Percentiles rank a stretch among this genome's conserved stretches.
phyloP scores from a whole-genome alignment of 2,888 invertebrate genomes.

The Lasius platythorax region DNA sequence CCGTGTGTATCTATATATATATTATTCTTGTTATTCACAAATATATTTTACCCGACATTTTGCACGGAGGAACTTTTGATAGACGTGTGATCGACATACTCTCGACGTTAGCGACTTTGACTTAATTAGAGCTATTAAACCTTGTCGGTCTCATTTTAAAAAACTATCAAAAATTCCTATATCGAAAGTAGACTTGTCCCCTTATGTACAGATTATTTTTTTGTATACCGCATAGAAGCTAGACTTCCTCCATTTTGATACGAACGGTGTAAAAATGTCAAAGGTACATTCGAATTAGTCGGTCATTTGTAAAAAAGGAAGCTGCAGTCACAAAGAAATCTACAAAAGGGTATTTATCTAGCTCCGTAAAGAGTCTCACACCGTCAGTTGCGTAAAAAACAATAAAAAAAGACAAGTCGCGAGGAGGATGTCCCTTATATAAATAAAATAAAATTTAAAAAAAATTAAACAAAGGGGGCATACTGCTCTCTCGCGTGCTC shows the following conservation, averaged over 20 bases:
- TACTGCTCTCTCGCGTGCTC: constrained; percentile 31
- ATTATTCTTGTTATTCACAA: not conserved
- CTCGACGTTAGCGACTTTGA: constrained; percentile 66
- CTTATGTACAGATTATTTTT: constrained; percentile 79
- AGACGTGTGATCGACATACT: constrained; percentile 63
- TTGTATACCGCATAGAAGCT: constrained; percentile 59
- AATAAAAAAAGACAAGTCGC: constrained; percentile 23
- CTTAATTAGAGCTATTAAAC: constrained; percentile 56
- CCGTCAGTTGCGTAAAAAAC: constrained; percentile 66
- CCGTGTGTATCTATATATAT: not conserved
- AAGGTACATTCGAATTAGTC: constrained; percentile 50
- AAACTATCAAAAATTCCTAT: constrained; percentile 78
- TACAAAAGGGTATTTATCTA: constrained; percentile 23
- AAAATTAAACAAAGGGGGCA: constrained; percentile 10
- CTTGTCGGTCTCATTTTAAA: constrained; percentile 65
- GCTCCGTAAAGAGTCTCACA: constrained; percentile 55
- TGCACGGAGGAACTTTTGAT: constrained; percentile 72
- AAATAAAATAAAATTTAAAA: constrained; percentile 45
- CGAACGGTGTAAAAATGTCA: constrained; percentile 74
- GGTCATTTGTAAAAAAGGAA: constrained; percentile 61
- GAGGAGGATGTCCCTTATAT: constrained; percentile 38
- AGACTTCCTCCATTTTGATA: constrained; percentile 42
- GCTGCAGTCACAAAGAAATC: constrained; percentile 42
- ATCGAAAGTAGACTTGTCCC: constrained; percentile 68
- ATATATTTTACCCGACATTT: constrained; percentile 31